phyloP scores from a whole-genome alignment of 2,888 invertebrate genomes.

The Branchipolynoe longqiensis region DNA sequence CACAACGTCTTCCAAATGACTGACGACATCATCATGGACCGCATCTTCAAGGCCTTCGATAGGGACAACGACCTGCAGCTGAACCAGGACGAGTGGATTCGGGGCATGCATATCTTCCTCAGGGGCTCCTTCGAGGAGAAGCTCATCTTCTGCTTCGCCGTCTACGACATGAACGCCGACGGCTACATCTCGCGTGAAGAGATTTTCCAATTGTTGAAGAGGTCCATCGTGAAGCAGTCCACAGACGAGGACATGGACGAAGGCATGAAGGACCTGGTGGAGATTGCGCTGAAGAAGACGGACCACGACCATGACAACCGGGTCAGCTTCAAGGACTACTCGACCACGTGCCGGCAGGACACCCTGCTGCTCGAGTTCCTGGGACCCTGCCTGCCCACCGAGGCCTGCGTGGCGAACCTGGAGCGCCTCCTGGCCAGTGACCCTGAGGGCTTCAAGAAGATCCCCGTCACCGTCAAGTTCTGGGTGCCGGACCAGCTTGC shows the following conservation, averaged over 20 bases:
- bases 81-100: constrained; percentile 88
- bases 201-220: constrained; percentile 88
- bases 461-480: constrained; percentile 28
- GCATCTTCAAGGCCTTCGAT: constrained; percentile 86
- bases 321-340: constrained; percentile 88
- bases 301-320: constrained; percentile 90
- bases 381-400: constrained; percentile 89
- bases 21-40: constrained; percentile 81
- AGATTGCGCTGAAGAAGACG: constrained; percentile 65
- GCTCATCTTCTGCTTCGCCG: constrained; percentile 82
- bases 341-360: constrained; percentile 87
- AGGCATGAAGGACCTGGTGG: constrained; percentile 90
- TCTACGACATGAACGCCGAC: constrained; percentile 91
- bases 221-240: constrained; percentile 41
- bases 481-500: too few relatives aligned
- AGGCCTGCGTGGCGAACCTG: background rate
- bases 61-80: constrained; percentile 87
- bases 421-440: background rate
- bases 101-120: constrained; percentile 88
- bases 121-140: constrained; percentile 88
- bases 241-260: constrained; percentile 93
- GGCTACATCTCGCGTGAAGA: constrained; percentile 91
- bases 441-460: background rate
- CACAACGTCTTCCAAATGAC: constrained; percentile 87
- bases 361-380: constrained; percentile 91